Conservation (phyloP, 2,888 invertebrate species). For the Thecophora atra region DNA sequence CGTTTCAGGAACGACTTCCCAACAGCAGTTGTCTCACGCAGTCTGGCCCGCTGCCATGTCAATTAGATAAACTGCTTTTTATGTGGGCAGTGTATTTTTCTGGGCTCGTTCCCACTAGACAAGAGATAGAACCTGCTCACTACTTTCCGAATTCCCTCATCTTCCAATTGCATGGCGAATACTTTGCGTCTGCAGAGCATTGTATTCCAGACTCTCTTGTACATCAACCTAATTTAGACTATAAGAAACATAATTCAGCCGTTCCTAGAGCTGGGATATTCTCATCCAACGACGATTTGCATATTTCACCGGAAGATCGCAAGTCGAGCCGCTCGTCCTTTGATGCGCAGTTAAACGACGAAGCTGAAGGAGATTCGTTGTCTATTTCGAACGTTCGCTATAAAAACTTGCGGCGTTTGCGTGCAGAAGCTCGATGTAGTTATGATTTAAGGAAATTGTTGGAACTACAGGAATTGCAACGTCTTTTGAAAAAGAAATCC, state of each 20-base stretch:
- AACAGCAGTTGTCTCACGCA: slow-evolving; percentile 40
- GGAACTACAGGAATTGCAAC: slow-evolving; percentile 75
- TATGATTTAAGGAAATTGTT: slow-evolving; percentile 78
- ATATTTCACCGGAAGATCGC: slow-evolving; percentile 59
- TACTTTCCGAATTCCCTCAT: slow-evolving; percentile 71
- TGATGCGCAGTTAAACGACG: slow-evolving; percentile 30
- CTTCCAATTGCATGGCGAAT: slow-evolving; percentile 88
- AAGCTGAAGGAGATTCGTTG: slow-evolving; percentile 41
- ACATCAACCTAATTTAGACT: slow-evolving; percentile 54
- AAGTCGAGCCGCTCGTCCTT: slow-evolving; percentile 55
- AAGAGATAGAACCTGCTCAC: slow-evolving; percentile 48
- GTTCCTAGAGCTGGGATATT: slow-evolving; percentile 42
- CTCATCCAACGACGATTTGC: slow-evolving; percentile 45
- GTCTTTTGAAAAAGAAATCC: slow-evolving; percentile 75
- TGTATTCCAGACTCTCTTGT: slow-evolving; percentile 55
- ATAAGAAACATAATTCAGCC: slow-evolving; percentile 51
- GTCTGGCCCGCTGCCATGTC: slow-evolving; percentile 47
- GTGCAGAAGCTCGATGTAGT: slow-evolving; percentile 75
- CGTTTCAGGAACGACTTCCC: slow-evolving; percentile 33
- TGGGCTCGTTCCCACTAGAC: slow-evolving; percentile 74
- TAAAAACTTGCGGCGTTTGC: slow-evolving; percentile 65
- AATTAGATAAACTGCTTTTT: slow-evolving; percentile 72
- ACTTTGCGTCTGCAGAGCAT: slow-evolving; percentile 74
- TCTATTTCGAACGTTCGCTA: slow-evolving; percentile 62
- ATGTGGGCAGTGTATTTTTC: slow-evolving; percentile 89